These are phyloP conservation scores for Rhinoptilus africanus DNA, from an alignment of 2,113 vertebrate species.

Conservation along the genomic window DNA sequence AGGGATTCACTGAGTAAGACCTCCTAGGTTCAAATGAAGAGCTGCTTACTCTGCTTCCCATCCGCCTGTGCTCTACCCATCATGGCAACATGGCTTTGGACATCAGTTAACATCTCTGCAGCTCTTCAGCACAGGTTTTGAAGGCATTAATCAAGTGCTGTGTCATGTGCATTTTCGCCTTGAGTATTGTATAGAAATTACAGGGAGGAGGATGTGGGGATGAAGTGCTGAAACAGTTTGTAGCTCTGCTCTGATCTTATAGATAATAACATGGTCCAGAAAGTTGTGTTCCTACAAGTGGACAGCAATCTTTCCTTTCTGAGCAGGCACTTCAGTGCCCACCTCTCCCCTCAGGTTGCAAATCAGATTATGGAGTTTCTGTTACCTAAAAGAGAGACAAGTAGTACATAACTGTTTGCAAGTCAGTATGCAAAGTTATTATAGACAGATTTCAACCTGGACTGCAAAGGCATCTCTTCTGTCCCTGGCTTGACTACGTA, in stretches of 20 bases:
- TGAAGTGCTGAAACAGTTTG: neutral
- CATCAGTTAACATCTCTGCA: neutral
- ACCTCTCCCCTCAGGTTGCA: neutral
- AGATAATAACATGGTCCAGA: neutral
- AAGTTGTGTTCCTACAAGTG: neutral
- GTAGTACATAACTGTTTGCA: neutral
- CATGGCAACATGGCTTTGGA: neutral
- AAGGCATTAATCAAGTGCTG: neutral
- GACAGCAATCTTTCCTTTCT: neutral
- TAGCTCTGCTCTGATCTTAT: neutral
- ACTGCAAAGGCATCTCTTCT: neutral
- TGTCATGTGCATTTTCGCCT: neutral
- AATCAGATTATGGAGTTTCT: neutral
- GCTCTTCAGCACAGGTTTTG: neutral
- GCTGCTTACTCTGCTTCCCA: neutral
- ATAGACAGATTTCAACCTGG: neutral
- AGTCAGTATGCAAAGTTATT: neutral
- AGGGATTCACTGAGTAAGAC: neutral
- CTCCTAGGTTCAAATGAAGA: neutral
- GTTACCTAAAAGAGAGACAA: neutral
- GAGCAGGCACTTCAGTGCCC: neutral
- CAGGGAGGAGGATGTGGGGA: fast-evolving
- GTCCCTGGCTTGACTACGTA: neutral
- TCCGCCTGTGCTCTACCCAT: neutral
- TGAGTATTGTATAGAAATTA: neutral